A percentile compares a stretch with the other conserved stretches of the same genome.
Conservation (phyloP, 92 coral and sea anemone genomes). For the Phenganax stokvisi region DNA sequence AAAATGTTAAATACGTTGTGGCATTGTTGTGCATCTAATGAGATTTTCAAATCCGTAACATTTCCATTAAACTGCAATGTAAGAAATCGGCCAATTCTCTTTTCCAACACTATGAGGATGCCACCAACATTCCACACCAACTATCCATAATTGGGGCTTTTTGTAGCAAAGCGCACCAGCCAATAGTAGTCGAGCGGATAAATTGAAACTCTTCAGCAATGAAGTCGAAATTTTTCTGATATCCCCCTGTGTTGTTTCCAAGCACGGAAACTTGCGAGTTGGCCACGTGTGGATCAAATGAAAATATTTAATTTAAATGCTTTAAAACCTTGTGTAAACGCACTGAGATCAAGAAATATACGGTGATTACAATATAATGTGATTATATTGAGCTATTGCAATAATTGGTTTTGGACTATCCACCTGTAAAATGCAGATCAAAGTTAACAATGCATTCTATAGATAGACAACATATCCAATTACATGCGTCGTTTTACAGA, state of each 20-base stretch:
- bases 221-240: too few species aligned
- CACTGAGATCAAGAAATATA: neutral
- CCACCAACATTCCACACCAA: neutral
- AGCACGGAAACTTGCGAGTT: too few species aligned
- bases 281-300: neutral
- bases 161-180: neutral
- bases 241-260: too few species aligned
- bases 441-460: neutral
- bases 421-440: neutral
- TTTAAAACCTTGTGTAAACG: neutral
- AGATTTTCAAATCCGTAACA: conserved; percentile 7
- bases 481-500: conserved; percentile 15
- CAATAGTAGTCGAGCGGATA: too few species aligned
- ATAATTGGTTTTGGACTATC: neutral
- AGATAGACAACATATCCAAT: conserved; percentile 1
- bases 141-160: too few species aligned
- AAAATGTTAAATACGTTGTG: conserved; percentile 11
- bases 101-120: neutral
- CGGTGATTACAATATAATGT: neutral
- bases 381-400: neutral
- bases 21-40: neutral
- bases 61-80: neutral
- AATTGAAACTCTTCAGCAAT: too few species aligned
- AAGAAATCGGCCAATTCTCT: neutral
- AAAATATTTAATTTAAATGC: conserved; percentile 12